phyloP scores from a whole-genome alignment of 2,797 vertebrate species.

The Carcharodon carcharias region DNA sequence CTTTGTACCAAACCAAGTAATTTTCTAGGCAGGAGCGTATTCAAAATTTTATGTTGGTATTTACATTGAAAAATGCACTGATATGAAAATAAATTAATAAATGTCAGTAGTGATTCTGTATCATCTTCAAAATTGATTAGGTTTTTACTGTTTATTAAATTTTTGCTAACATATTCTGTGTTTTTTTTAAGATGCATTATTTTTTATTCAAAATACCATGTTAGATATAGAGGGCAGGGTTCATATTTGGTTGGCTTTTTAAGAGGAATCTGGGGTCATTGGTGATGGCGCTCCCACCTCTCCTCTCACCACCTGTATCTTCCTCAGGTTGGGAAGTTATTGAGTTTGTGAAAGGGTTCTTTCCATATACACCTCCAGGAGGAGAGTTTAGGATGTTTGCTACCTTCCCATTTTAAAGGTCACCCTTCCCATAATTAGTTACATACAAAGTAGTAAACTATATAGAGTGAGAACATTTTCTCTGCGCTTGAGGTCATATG shows the following conservation, averaged over 20 bases:
- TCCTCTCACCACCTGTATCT: background rate
- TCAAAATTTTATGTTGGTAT: background rate
- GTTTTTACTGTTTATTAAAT: background rate
- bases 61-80: background rate
- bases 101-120: background rate
- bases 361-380: background rate
- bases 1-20: background rate
- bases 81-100: background rate
- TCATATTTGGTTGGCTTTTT: background rate
- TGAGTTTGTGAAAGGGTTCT: background rate
- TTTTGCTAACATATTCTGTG: background rate
- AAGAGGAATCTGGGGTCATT: background rate
- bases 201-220: background rate
- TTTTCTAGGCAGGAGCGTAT: background rate
- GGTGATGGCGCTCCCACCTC: background rate
- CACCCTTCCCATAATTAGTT: background rate
- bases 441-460: background rate
- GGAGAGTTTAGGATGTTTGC: background rate
- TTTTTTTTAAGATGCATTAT: background rate
- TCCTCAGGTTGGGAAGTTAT: background rate
- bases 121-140: constrained; percentile 8
- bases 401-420: background rate
- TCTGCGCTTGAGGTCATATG: background rate
- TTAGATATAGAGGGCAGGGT: background rate
- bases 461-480: background rate